A percentile compares a stretch with the other conserved stretches of the same genome.
Conservation (phyloP, 2,888 invertebrate species). For the Ischnus inquisitorius region DNA sequence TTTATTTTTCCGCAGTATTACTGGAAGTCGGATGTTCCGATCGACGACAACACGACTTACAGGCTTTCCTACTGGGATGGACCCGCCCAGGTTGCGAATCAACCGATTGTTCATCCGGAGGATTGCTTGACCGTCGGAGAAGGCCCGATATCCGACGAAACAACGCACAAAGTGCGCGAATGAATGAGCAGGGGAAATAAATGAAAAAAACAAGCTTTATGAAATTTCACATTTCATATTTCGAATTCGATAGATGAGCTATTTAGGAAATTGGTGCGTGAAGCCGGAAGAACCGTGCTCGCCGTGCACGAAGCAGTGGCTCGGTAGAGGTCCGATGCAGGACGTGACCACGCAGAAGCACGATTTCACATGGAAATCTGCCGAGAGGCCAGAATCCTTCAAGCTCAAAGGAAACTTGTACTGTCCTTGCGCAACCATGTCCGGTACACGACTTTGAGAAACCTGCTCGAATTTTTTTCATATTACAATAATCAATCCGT, state of each 20-base stretch:
- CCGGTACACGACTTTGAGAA: conserved; percentile 73
- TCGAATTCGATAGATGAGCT: conserved; percentile 78
- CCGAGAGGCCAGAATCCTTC: conserved; percentile 65
- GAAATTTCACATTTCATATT: background rate
- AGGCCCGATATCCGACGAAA: conserved; percentile 86
- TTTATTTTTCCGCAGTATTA: conserved; percentile 80
- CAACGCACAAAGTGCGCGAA: conserved; percentile 86
- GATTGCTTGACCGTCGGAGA: conserved; percentile 85
- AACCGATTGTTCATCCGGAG: conserved; percentile 81
- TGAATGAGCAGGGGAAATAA: background rate
- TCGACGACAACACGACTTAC: conserved; percentile 88
- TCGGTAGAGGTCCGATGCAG: conserved; percentile 89
- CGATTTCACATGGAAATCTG: conserved; percentile 87
- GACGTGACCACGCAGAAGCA: conserved; percentile 91
- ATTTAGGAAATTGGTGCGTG: conserved; percentile 81
- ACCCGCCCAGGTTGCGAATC: conserved; percentile 28
- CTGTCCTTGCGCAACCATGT: conserved; percentile 74
- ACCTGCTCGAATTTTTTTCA: background rate
- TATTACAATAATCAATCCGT: background rate
- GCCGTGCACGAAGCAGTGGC: conserved; percentile 77
- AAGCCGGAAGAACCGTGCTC: conserved; percentile 75
- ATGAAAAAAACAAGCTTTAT: conserved; percentile 9
- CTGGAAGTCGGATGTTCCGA: conserved; percentile 83
- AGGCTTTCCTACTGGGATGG: conserved; percentile 81
- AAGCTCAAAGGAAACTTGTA: conserved; percentile 75